Conservation (phyloP, 2,113 vertebrate species). For the Peromyscus leucopus region DNA sequence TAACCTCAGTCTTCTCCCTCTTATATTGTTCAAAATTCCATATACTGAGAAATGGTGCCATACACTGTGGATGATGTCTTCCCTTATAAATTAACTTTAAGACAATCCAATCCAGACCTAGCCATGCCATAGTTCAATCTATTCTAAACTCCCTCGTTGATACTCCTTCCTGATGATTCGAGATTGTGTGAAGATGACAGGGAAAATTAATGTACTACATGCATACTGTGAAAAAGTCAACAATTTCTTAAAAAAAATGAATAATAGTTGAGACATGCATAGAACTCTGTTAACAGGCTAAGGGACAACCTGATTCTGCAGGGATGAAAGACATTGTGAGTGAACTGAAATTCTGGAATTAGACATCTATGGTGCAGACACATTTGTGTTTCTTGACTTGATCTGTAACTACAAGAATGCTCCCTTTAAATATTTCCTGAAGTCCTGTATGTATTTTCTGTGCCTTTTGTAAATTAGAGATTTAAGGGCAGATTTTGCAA, state of each 20-base stretch:
- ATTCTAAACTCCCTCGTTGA: background rate
- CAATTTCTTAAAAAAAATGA: background rate
- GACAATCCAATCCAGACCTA: too few relatives aligned
- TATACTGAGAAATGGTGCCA: too few relatives aligned
- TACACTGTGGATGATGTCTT: too few relatives aligned
- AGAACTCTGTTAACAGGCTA: background rate
- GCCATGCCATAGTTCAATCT: background rate
- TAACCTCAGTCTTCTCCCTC: background rate
- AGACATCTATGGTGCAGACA: background rate
- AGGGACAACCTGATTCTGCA: background rate
- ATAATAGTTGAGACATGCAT: too few relatives aligned
- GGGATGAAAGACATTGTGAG: background rate
- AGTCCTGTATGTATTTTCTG: background rate
- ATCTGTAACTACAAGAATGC: background rate
- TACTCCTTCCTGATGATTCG: too few relatives aligned
- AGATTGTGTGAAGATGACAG: background rate
- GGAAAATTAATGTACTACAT: background rate
- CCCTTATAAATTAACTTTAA: background rate
- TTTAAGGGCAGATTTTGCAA: background rate
- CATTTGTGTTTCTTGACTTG: background rate
- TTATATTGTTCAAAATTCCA: background rate
- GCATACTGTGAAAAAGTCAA: background rate
- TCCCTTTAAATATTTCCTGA: background rate
- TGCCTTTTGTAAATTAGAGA: background rate
- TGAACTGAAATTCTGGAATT: background rate